Evolutionary conservation across 1,140 invertebrate genomes (phyloP), one percentile per base, ranked within the genome.

Genomic region (Hyles vespertilio): DNA sequence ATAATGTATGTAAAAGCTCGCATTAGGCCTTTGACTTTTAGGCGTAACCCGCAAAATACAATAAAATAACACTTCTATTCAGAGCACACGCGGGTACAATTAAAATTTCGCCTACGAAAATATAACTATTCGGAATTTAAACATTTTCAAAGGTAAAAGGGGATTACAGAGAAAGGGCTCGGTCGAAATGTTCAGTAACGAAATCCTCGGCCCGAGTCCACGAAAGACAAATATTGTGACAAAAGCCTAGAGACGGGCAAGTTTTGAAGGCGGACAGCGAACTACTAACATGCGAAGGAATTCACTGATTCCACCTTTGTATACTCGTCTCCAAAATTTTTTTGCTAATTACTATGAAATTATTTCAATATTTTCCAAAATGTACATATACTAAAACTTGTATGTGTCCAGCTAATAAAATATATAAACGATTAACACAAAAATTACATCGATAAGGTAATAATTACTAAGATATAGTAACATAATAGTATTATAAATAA

Each of bases 171-270:
- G 58, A 58, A 63, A 61, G 64, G 65, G 62, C 46, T 61, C 50
- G 58, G 58, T 52, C 44, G 60, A 63, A 61, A 49, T 62, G 60
- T 67, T 72, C 61, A 62, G 57, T 66, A 59, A 73, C 61, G 63
- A 61, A 70, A 71, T 63, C 61, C 63, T 59, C 52, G 22, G 52
- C 60, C 55, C 61, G 63, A 67, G 62, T 71, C 71, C 60, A 65
- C 63, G 58, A 43, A 69, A 71, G 61, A 68, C 69, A 78, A 78
- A 78, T 78, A 74, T 78, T 78, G 65, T 78, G 70, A 75, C 71
- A 75, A 72, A 73, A 70, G 69, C 72, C 70, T 63, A 68, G 70
- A 69, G 63, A 64, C 64, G 66, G 64, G 57, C 53, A 71, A 69
- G 65, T 72, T 72, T 63, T 63, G 60, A 61, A 62, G 56, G 54